Base-by-base conservation (phyloP, 2,113 vertebrate genomes). In the Sylvilagus bachmani region DNA sequence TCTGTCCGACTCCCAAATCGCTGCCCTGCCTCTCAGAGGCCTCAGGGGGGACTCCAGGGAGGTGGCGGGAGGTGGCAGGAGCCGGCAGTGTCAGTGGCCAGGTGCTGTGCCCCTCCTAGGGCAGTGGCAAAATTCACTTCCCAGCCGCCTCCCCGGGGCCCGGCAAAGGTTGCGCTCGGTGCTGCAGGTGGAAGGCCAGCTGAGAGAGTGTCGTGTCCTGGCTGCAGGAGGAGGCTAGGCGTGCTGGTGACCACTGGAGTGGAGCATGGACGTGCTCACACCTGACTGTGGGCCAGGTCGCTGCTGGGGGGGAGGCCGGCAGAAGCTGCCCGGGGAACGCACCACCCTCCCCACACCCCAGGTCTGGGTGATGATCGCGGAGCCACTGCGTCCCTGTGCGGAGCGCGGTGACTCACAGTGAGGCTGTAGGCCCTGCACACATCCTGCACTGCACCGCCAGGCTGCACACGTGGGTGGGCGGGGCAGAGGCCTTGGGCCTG, bases 301-400 rank as follows among this genome's bases (percentile, higher is more conserved):
- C 27, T 1, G 88, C 78, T 36, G 91, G 38, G 89, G 10, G 1
- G 91, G 93, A 91, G 89, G 83, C 79, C 3, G 4, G n/a, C 51
- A 61, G 89, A 73, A 55, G 70, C 80, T 94, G 95, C 75, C 79
- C 0, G 17, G 96, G 87, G 89, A 89, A 96, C 86, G 44, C 44
- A 44, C 44, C 44, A 44, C 5, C 44, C 44, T 44, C 44, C 44
- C 44, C 7, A 6, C 44, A 89, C 96, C n/a, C 70, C 88, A 70
- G 75, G 86, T 96, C 91, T 96, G 95, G 55, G 91, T 83, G 27
- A 9, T 0, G 13, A 66, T 24, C 70, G 75, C 70, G 55, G 70
- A 94, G 94, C 97, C 95, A 91, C 95, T 93, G 95, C 70, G 87
- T 58, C 89, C 69, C 93, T 96, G 75, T 80, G 93, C 93, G 90